Percentiles rank a stretch among this genome's conserved stretches.
These are phyloP conservation scores for Zapornia atra DNA, from an alignment of 2,113 vertebrate genomes.

Conservation along the genomic window DNA sequence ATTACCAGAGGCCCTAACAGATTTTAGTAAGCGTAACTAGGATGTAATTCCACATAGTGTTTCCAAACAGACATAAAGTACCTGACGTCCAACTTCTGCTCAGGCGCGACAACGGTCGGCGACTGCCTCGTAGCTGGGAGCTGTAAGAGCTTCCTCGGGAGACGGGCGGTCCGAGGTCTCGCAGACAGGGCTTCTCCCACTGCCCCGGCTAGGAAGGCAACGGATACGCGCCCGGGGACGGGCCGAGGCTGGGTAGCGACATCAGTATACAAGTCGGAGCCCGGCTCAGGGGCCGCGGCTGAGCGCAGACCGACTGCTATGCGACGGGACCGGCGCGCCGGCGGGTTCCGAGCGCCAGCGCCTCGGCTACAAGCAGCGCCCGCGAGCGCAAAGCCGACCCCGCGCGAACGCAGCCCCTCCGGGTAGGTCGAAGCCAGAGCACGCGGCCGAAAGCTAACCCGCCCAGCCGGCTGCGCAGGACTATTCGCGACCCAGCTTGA, in stretches of 20 bases:
- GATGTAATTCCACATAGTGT: rapidly evolving
- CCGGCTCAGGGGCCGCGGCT: too few species aligned
- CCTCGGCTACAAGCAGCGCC: not conserved
- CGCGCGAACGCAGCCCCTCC: too few species aligned
- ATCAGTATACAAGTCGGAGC: rapidly evolving
- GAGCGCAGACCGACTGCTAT: too few species aligned
- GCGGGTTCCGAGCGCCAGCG: rapidly evolving
- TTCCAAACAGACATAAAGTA: not conserved
- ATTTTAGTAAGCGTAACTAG: not conserved
- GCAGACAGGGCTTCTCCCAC: too few species aligned
- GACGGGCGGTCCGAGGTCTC: rapidly evolving
- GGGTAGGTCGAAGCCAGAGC: rapidly evolving
- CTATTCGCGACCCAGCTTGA: rapidly evolving
- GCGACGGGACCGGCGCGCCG: rapidly evolving
- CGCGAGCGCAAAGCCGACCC: rapidly evolving
- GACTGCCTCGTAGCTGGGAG: rapidly evolving
- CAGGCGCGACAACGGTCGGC: rapidly evolving
- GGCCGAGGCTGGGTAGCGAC: rapidly evolving
- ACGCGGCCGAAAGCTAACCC: rapidly evolving
- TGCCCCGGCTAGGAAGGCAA: not conserved
- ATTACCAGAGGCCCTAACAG: not conserved
- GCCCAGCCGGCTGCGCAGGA: not conserved
- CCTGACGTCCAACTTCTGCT: rapidly evolving
- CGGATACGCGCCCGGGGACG: rapidly evolving
- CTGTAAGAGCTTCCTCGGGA: rapidly evolving